phyloP scores from a whole-genome alignment of 2,888 invertebrate genomes.

The Minunthozetes semirufus region DNA sequence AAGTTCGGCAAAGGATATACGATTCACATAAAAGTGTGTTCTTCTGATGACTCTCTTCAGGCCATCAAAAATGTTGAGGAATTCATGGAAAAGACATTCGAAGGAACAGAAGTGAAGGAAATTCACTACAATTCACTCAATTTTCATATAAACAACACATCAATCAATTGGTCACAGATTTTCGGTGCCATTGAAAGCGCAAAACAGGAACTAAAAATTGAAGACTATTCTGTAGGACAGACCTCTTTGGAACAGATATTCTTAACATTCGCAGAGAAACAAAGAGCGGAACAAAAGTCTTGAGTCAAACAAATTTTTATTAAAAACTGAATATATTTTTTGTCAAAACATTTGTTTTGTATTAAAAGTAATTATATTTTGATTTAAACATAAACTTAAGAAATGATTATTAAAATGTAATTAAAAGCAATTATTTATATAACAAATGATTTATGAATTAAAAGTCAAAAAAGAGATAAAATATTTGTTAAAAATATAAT shows the following conservation, averaged over 20 bases:
- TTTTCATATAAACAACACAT: slow-evolving; percentile 8
- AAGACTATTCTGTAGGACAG: slow-evolving; percentile 43
- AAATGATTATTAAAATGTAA: too few relatives aligned
- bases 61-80: slow-evolving; percentile 18
- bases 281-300: slow-evolving; percentile 7
- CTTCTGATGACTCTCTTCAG: background rate
- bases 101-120: slow-evolving; percentile 22
- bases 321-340: too few relatives aligned
- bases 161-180: slow-evolving; percentile 24
- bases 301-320: too few relatives aligned
- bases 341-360: too few relatives aligned
- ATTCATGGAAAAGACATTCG: slow-evolving; percentile 25
- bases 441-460: too few relatives aligned
- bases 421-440: too few relatives aligned
- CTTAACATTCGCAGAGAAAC: slow-evolving; percentile 36
- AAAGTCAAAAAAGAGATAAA: too few relatives aligned
- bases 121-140: slow-evolving; percentile 32
- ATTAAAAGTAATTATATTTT: too few relatives aligned
- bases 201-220: slow-evolving; percentile 19
- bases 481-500: too few relatives aligned
- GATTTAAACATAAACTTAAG: too few relatives aligned
- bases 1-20: slow-evolving; percentile 64
- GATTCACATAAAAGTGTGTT: slow-evolving; percentile 45
- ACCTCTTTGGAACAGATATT: slow-evolving; percentile 43
- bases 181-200: slow-evolving; percentile 29